These are phyloP conservation scores for Mesorhabditis sp. DNA, from an alignment of 2,888 invertebrate species.

Conservation along the genomic window DNA sequence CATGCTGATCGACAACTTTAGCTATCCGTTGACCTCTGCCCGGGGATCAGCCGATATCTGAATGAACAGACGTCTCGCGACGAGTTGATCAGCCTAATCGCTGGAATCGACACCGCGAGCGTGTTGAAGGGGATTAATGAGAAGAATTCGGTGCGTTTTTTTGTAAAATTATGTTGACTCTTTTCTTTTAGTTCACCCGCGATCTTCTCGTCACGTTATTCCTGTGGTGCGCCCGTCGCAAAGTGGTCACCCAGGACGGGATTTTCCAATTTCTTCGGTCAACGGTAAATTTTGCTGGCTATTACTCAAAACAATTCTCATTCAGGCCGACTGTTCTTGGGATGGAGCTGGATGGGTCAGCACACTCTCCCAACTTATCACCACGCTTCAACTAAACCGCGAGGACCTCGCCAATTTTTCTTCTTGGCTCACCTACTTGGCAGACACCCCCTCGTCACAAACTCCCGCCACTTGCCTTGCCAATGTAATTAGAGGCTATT, in stretches of 20 bases:
- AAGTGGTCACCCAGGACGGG: neutral
- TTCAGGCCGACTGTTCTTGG: neutral
- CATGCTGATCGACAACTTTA: neutral
- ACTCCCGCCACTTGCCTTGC: neutral
- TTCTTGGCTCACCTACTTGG: neutral
- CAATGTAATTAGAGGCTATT: neutral
- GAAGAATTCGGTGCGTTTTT: conserved; percentile 18
- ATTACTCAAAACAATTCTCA: neutral
- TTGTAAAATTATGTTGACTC: neutral
- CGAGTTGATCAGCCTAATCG: conserved; percentile 10
- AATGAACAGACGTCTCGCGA: conserved; percentile 12
- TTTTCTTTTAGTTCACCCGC: conserved; percentile 31
- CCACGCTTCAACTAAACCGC: neutral
- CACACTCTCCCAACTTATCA: neutral
- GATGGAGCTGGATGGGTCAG: neutral
- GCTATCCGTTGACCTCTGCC: conserved; percentile 8
- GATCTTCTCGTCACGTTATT: conserved; percentile 32
- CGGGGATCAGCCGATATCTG: conserved; percentile 6
- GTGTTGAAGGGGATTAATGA: conserved; percentile 12
- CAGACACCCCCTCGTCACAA: neutral
- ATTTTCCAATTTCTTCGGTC: neutral
- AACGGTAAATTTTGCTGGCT: neutral
- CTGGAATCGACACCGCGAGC: conserved; percentile 6
- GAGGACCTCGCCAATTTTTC: neutral
- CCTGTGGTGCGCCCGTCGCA: conserved; percentile 19